Conservation (phyloP, 2,113 vertebrate genomes). For the Lampris megalopsis region DNA sequence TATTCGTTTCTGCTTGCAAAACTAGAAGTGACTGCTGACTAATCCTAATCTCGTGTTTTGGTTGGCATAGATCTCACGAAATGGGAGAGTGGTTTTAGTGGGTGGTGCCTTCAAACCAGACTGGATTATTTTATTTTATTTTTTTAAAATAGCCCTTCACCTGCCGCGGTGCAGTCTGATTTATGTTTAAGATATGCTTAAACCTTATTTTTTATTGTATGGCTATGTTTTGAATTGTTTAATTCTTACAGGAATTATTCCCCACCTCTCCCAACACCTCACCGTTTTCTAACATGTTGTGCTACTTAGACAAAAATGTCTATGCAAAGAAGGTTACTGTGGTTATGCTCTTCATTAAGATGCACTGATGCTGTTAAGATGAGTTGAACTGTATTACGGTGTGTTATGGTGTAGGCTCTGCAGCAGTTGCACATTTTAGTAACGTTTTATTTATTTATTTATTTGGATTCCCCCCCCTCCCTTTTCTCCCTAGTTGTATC, state of each 20-base stretch:
- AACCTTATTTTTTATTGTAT: slow-evolving; percentile 17
- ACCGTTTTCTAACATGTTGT: slow-evolving; percentile 24
- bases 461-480: no score
- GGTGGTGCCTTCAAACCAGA: slow-evolving; percentile 68
- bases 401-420: slow-evolving; percentile 24
- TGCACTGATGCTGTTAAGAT: slow-evolving; percentile 20
- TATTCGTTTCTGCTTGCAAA: slow-evolving; percentile 23
- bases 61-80: slow-evolving; percentile 33
- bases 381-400: slow-evolving; percentile 28
- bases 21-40: slow-evolving; percentile 6
- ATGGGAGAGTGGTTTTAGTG: slow-evolving; percentile 28
- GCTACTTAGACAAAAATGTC: slow-evolving; percentile 24
- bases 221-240: neutral
- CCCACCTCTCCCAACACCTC: slow-evolving; percentile 9
- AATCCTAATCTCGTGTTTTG: slow-evolving; percentile 18
- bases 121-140: neutral
- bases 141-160: slow-evolving; percentile 44
- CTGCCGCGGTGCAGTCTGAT: slow-evolving; percentile 25
- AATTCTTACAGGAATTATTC: slow-evolving; percentile 8
- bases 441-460: slow-evolving; percentile 27
- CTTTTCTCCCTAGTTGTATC: no score
- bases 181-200: slow-evolving; percentile 43
- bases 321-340: slow-evolving; percentile 20
- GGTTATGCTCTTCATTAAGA: slow-evolving; percentile 36
- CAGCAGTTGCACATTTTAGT: slow-evolving; percentile 47